Percentiles rank a stretch among this genome's conserved stretches.
These are phyloP conservation scores for Bambusicola thoracicus DNA, from an alignment of 2,113 vertebrate species.

Conservation along the genomic window DNA sequence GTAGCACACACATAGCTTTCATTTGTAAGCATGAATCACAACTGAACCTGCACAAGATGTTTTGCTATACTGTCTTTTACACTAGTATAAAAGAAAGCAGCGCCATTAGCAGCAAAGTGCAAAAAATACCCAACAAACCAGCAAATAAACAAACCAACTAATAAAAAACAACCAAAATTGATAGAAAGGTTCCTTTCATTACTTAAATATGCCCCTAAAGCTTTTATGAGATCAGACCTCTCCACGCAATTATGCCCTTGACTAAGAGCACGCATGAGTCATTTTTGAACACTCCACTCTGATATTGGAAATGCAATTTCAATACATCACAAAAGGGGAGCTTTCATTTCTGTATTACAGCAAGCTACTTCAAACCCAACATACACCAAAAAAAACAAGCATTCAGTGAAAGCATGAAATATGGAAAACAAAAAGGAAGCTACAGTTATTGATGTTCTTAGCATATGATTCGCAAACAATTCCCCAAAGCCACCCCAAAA, in stretches of 20 bases:
- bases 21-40: neutral
- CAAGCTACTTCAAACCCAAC: neutral
- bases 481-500: neutral
- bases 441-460: neutral
- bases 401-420: neutral
- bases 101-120: accelerated
- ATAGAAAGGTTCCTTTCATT: neutral
- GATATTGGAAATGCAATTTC: neutral
- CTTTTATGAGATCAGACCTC: neutral
- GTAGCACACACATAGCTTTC: neutral
- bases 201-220: neutral
- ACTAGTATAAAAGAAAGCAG: neutral
- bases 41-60: neutral
- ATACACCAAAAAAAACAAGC: neutral
- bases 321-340: neutral
- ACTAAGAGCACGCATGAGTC: neutral
- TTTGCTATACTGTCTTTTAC: neutral
- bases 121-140: neutral
- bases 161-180: neutral
- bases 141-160: no score
- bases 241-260: neutral
- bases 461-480: neutral
- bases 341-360: neutral
- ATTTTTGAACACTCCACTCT: neutral
- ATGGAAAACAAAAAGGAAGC: neutral